phyloP scores from a whole-genome alignment of 2,888 invertebrate genomes.

The Rosalia funebris region DNA sequence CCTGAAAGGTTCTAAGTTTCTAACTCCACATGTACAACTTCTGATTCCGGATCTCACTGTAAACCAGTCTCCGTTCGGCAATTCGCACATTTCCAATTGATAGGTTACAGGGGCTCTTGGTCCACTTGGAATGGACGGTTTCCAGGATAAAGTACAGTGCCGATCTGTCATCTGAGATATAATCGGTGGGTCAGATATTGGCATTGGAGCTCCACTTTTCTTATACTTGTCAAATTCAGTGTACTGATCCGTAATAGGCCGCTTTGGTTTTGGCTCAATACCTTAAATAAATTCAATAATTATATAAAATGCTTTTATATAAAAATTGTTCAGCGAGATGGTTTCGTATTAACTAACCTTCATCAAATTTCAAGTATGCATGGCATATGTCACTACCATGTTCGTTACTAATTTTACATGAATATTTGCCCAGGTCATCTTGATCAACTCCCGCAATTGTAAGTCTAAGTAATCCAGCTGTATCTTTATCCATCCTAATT shows the following conservation, averaged over 20 bases:
- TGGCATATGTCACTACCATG: conserved; percentile 85
- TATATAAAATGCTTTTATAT: too few species aligned
- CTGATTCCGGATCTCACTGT: conserved; percentile 86
- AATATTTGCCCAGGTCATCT: conserved; percentile 86
- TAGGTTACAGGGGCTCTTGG: conserved; percentile 93
- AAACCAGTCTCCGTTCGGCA: conserved; percentile 94
- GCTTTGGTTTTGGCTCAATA: conserved; percentile 74
- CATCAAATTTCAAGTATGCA: conserved; percentile 81
- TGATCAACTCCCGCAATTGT: conserved; percentile 81
- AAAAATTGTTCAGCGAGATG: too few species aligned
- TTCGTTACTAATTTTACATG: conserved; percentile 83
- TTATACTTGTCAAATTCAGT: conserved; percentile 85
- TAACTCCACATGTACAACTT: conserved; percentile 89
- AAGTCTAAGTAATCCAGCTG: conserved; percentile 83
- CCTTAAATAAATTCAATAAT: conserved; percentile 42
- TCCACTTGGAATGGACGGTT: conserved; percentile 88
- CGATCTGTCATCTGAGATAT: conserved; percentile 93
- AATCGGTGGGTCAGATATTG: conserved; percentile 89
- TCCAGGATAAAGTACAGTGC: conserved; percentile 91
- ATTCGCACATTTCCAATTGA: conserved; percentile 92
- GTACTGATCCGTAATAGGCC: conserved; percentile 81
- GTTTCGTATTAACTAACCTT: too few species aligned
- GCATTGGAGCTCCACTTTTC: conserved; percentile 85
- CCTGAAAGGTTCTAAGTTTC: conserved; percentile 89
- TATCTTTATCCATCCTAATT: conserved; percentile 83